A percentile compares a stretch with the other conserved stretches of the same genome.
These are phyloP conservation scores for Synergus japonicus DNA, from an alignment of 2,888 invertebrate genomes.

Conservation along the genomic window DNA sequence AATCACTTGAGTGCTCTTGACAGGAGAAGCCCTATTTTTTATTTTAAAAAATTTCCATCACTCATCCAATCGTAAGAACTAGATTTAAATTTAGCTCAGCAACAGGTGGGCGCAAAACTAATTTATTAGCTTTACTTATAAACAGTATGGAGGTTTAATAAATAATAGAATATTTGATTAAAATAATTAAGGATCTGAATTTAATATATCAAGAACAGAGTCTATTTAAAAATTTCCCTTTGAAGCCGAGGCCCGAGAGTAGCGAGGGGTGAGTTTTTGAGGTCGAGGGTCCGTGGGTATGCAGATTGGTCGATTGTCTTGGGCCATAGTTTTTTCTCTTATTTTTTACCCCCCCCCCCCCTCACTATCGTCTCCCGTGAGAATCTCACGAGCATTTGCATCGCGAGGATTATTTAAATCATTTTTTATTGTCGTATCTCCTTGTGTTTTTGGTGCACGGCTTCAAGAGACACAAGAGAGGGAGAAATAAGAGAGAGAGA, in stretches of 20 bases:
- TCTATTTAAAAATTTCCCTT: slow-evolving; percentile 56
- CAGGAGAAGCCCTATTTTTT: not conserved
- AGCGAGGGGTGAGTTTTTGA: slow-evolving; percentile 9
- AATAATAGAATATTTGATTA: too few relatives aligned
- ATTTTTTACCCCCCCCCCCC: slow-evolving; percentile 33
- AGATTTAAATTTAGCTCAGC: too few relatives aligned
- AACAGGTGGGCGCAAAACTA: too few relatives aligned
- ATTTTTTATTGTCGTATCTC: slow-evolving; percentile 70
- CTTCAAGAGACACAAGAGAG: slow-evolving; percentile 17
- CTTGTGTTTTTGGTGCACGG: slow-evolving; percentile 69
- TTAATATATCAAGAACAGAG: slow-evolving; percentile 47
- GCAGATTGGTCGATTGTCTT: slow-evolving; percentile 72
- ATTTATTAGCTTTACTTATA: too few relatives aligned
- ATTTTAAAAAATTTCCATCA: not conserved
- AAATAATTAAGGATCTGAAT: too few relatives aligned
- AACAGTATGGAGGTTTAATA: too few relatives aligned
- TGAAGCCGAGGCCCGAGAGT: slow-evolving; percentile 46
- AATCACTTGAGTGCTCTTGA: slow-evolving; percentile 17
- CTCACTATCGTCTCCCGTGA: slow-evolving; percentile 63
- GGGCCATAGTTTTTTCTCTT: slow-evolving; percentile 43
- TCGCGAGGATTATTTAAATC: slow-evolving; percentile 76
- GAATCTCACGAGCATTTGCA: slow-evolving; percentile 73
- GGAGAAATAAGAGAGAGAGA: slow-evolving; percentile 29
- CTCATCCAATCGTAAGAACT: too few relatives aligned
- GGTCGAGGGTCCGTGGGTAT: slow-evolving; percentile 55